Conservation (phyloP, 92 coral and sea anemone species). For the Isaurus tuberculatus region DNA sequence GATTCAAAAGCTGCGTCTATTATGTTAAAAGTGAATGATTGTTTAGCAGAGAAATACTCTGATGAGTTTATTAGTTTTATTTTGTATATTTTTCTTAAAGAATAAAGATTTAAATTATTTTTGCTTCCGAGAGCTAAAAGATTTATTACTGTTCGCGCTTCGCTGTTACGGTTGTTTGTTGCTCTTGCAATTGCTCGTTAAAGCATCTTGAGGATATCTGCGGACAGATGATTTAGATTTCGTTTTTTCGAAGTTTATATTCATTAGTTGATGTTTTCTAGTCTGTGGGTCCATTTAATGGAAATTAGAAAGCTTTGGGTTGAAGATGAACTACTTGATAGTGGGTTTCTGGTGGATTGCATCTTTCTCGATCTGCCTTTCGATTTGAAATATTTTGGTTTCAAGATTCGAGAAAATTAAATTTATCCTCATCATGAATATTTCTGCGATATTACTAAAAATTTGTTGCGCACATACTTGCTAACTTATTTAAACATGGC, state of each 20-base stretch:
- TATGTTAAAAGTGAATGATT: not conserved
- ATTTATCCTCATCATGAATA: not conserved
- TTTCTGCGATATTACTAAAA: not conserved
- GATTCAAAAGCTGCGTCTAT: conserved; percentile 18
- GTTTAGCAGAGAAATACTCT: not conserved
- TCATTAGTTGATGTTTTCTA: conserved; percentile 4
- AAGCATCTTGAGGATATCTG: too few species aligned
- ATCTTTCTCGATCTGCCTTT: not conserved
- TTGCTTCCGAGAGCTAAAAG: not conserved
- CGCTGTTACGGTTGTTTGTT: not conserved
- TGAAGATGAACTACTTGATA: conserved; percentile 13
- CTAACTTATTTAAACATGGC: not conserved
- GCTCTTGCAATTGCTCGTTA: not conserved
- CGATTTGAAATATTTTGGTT: conserved; percentile 27
- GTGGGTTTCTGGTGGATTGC: not conserved
- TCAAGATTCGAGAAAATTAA: not conserved
- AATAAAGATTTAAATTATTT: not conserved
- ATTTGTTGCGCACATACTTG: not conserved
- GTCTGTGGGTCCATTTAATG: conserved; percentile 3
- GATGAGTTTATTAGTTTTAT: too few species aligned
- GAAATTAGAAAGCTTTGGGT: conserved; percentile 12
- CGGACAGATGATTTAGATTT: not conserved
- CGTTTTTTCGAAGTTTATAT: not conserved
- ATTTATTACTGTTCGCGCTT: not conserved
- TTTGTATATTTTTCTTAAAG: not conserved